Base-by-base conservation (phyloP, 2,888 invertebrate species). In the Trissolcus brochymenae region DNA sequence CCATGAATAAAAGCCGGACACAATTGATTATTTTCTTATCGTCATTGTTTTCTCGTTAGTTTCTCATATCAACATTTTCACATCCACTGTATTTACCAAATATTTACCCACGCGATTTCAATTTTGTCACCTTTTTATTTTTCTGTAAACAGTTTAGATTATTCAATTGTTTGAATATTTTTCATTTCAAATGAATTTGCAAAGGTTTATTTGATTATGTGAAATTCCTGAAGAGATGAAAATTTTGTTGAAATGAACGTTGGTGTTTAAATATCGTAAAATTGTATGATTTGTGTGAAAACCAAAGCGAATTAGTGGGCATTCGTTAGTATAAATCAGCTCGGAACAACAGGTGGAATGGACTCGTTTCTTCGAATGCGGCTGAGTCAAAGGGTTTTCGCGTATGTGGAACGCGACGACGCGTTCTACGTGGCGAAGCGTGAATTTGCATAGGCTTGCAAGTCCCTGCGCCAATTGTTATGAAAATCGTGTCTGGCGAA, bases 401-500 rank as follows among this genome's bases (percentile, higher is more conserved):
- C 64, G 41, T 59, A 68, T 49, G 35, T 75, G 74, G 64, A 75
- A 61, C 66, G 55, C 60, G 29, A 35, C 57, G 43, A 53, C 25
- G 25, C 50, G 46, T 9, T 46, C 60, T 67, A 64, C 55, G 59
- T 59, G 62, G 29, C 65, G 60, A 70, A 60, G 55, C 60, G 70
- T 60, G 16, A 50, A 76, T 76, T 76, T 70, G 65, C 75, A 70
- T 68, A 68, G 57, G 61, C 61, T 54, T 54, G 53, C 62, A 76
- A 54, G 74, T 76, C 60, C 82, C 77, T 74, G 75, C 67, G 65
- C 78, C 51, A 70, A 81, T 80, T 81, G 81, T 82, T 80, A 79
- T 79, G 78, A 82, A 80, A 84, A 83, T 84, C 78, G 79, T 57
- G 64, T 68, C 80, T 70, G 75, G 76, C 57, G 81, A 78, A 79